Percentiles rank a stretch among this genome's conserved stretches.
Evolutionary conservation across 2,113 vertebrate genomes (phyloP).

Genomic region (Entomyzon cyanotis): DNA sequence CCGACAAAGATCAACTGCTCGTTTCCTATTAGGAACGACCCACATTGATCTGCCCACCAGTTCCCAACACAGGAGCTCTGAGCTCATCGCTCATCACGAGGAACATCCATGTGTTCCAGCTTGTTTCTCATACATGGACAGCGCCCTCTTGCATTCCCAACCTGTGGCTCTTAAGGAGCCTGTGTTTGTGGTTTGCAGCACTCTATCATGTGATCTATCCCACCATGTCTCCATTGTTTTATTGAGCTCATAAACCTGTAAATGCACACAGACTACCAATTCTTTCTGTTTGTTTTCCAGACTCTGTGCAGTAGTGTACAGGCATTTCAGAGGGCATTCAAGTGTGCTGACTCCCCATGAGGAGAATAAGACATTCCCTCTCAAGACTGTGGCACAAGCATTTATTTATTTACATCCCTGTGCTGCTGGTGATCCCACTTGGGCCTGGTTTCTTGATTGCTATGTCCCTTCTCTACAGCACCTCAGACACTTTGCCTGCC

Average conservation of each 20-base stretch:
- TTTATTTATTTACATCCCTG: not conserved
- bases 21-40: not conserved
- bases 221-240: fast-evolving
- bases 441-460: not conserved
- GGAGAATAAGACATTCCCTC: not conserved
- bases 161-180: not conserved
- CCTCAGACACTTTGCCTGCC: not conserved
- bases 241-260: not conserved
- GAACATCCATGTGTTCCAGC: not conserved
- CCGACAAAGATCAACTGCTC: not conserved
- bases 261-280: not conserved
- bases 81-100: not conserved
- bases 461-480: not conserved
- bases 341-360: not conserved
- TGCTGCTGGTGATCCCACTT: not conserved
- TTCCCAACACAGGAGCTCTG: not conserved
- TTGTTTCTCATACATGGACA: not conserved
- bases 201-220: not conserved
- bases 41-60: not conserved
- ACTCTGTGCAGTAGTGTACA: not conserved
- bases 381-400: not conserved
- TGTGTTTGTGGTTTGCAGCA: not conserved
- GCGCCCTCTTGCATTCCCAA: not conserved
- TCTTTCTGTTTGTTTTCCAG: not conserved
- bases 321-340: not conserved